Percentiles rank a stretch among this genome's conserved stretches.
Evolutionary conservation across 2,888 invertebrate genomes (phyloP).

Genomic region (Eristalis intricaria): DNA sequence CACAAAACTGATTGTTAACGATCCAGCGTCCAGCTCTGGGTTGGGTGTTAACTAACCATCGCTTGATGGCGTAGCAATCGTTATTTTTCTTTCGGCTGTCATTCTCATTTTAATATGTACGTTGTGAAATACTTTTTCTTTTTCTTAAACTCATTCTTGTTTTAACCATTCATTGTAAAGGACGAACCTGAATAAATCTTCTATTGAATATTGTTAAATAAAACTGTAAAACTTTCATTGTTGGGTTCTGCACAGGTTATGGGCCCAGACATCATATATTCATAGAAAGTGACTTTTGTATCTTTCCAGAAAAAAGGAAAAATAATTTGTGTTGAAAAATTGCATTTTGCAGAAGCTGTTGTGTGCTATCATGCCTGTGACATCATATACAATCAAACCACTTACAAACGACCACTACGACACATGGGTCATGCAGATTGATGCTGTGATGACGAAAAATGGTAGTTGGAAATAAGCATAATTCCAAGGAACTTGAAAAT

Average conservation of each 20-base stretch:
- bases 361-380: background rate
- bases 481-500: background rate
- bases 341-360: too few species aligned
- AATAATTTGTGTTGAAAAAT: too few species aligned
- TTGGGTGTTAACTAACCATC: background rate
- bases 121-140: background rate
- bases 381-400: background rate
- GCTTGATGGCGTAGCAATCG: background rate
- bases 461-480: slow-evolving; percentile 24
- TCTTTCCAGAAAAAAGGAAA: too few species aligned
- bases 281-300: background rate
- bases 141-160: background rate
- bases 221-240: background rate
- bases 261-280: slow-evolving; percentile 3
- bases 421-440: slow-evolving; percentile 35
- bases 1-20: too few species aligned
- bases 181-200: background rate
- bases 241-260: slow-evolving; percentile 4
- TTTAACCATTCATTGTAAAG: background rate
- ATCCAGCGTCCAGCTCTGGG: too few species aligned
- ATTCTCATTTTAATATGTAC: background rate
- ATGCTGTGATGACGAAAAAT: slow-evolving; percentile 20
- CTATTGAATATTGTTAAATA: background rate
- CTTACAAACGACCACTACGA: slow-evolving; percentile 8
- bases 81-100: background rate